Evolutionary conservation across 2,888 invertebrate species (phyloP), one percentile per base, ranked within the genome.

Genomic region (Limnephilus auricula): DNA sequence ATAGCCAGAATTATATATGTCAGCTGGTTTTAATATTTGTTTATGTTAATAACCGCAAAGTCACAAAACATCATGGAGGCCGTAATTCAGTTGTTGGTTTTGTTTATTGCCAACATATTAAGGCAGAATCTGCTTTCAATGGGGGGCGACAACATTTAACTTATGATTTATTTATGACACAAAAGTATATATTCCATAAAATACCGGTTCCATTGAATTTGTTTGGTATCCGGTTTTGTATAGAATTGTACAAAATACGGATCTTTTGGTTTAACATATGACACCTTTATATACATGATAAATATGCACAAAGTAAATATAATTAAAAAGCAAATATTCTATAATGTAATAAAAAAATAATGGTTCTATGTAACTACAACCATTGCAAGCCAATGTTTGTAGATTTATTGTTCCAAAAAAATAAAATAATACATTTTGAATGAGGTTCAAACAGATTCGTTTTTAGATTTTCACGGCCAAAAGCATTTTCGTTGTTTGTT

Each of bases 21-120:
- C 82, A 83, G 89, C 89, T 83, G 89, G 83, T 89, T 65, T 82
- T 82, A 89, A 37, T 89, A 50, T 87, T 78, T 87, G 87, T 87
- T 87, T 87, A 87, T 87, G 87, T 78, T 78, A 87, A 87, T 87
- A 78, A 87, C 87, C 87, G 87, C 87, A 30, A 30, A 87, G 32
- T 65, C 34, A 32, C 65, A 18, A 30, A 65, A 37, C 78, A 87
- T 87, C 87, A 87, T 25, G 34, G 87, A 78, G 50, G 31, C 78
- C 78, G 31, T 87, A 87, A 87, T 87, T 87, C 87, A 78, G 87
- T 78, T 32, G 87, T 87, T 34, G 65, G 78, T 87, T 78, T 87
- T 31, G 87, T 87, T 87, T 87, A 87, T 87, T 65, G 87, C 50
- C 65, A 78, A 50, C 87, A 87, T 87, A 87, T 87, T 87, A 32